Evolutionary conservation across 2,888 invertebrate genomes (phyloP), one percentile per base, ranked within the genome.

Genomic region (Onchidella celtica): DNA sequence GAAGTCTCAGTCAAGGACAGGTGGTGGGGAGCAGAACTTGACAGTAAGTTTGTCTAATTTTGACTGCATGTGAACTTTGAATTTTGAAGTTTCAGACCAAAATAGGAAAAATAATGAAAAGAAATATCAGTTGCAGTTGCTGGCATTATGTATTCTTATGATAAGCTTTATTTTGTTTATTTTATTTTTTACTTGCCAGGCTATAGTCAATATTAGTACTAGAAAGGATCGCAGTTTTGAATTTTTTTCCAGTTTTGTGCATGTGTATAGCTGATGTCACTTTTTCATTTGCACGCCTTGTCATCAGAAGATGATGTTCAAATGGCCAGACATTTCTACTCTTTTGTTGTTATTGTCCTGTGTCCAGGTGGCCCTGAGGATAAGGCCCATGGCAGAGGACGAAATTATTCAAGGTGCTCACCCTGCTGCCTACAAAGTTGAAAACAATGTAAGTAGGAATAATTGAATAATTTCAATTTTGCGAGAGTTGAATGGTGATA

Each of bases 291-390:
- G n/a, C n/a, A n/a, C n/a, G n/a, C n/a, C n/a, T n/a, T n/a, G n/a
- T n/a, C n/a, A n/a, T n/a, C n/a, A n/a, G n/a, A n/a, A n/a, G n/a
- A n/a, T n/a, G n/a, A n/a, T n/a, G n/a, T n/a, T n/a, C n/a, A n/a
- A n/a, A n/a, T n/a, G n/a, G n/a, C n/a, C n/a, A n/a, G n/a, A n/a
- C n/a, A n/a, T n/a, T n/a, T n/a, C n/a, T n/a, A n/a, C n/a, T 47
- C 47, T 47, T 68, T 55, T 73, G 38, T 57, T 57, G 29, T 83
- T 87, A 17, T n/a, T n/a, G n/a, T n/a, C n/a, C n/a, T n/a, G n/a
- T n/a, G n/a, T n/a, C n/a, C 86, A 96, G 97, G 98, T 98, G 84
- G 97, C 97, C 70, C 96, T 98, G 79, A 95, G 98, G 89, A 96
- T 98, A 85, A 95, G 98, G 82, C 98, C 98, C 9, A 94, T 97